These are phyloP conservation scores for Pilophorus perplexus DNA, from an alignment of 2,888 invertebrate genomes.

Conservation along the genomic window DNA sequence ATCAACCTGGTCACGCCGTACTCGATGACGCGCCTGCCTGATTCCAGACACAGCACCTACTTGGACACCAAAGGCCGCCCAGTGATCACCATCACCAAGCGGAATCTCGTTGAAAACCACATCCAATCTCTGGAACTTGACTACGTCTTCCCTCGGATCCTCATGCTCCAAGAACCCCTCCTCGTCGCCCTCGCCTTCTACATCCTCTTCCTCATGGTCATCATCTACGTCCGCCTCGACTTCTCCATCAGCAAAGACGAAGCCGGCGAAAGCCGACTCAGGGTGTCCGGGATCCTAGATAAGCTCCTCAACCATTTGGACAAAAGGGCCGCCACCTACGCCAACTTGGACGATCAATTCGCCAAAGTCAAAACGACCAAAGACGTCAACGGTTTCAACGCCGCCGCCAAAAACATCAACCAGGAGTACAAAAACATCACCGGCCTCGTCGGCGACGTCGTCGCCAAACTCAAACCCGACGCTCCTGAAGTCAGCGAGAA, in stretches of 20 bases:
- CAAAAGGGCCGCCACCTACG: constrained; percentile 60
- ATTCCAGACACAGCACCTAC: constrained; percentile 84
- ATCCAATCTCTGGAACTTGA: constrained; percentile 85
- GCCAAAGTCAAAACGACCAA: constrained; percentile 61
- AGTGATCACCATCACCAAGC: constrained; percentile 76
- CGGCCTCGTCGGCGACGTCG: constrained; percentile 56
- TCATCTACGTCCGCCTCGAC: constrained; percentile 91
- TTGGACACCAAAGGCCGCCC: constrained; percentile 92
- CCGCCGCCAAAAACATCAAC: constrained; percentile 59
- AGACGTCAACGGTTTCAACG: constrained; percentile 54
- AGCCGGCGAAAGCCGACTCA: constrained; percentile 55
- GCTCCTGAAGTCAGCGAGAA: constrained; percentile 62
- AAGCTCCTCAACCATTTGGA: constrained; percentile 61
- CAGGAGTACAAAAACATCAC: constrained; percentile 61
- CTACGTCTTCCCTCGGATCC: constrained; percentile 80
- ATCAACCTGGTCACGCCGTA: constrained; percentile 81
- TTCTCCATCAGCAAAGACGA: constrained; percentile 74
- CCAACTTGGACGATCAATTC: constrained; percentile 61
- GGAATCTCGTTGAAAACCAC: constrained; percentile 91
- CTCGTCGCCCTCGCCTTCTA: constrained; percentile 85
- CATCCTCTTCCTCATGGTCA: constrained; percentile 83
- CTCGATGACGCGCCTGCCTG: constrained; percentile 68
- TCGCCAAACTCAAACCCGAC: constrained; percentile 59
- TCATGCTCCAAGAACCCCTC: constrained; percentile 91
- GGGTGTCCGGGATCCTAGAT: constrained; percentile 57